Base-by-base conservation (phyloP, 2,797 vertebrate genomes). In the Xyrichtys novacula region DNA sequence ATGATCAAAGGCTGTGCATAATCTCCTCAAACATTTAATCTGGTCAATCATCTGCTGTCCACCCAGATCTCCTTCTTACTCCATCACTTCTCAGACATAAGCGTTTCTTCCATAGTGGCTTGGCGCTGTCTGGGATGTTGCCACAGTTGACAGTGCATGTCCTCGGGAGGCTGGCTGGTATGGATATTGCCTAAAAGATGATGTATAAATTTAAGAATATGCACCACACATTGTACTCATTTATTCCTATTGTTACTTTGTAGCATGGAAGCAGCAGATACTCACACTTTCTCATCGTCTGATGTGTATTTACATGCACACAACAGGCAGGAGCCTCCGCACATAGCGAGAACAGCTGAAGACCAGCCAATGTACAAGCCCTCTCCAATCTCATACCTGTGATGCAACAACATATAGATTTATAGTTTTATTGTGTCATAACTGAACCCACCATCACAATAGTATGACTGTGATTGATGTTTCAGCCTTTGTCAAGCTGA, bases 351-450 rank as follows among this genome's bases (percentile, higher is more conserved):
- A 12, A 84, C 78, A 0, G 90, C 94, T 14, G 95, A 96, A 5
- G 93, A 90, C 96, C 96, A 97, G 65, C 96, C 96, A 16, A 97
- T 91, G 43, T 97, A 97, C 65, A 97, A 89, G 8, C 92, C 95
- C 1, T 95, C 85, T 32, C 96, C 96, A 2, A 97, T 92, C 85
- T 97, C 96, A 55, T 96, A 97, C 89, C 96, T 97, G 74, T 16
- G 8, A 73, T 1, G 19, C 5, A 65, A 29, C 11, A 20, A 44
- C 11, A 29, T 55, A 65, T 28, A 58, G 20, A 14, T 46, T 46
- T 46, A 1, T 25, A 16, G n/a, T n/a, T n/a, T n/a, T n/a, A n/a
- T n/a, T 46, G 14, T 23, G 6, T 23, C 2, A 7, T 19, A 4
- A 14, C 23, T 15, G 10, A 14, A 34, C 14, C 11, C 32, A 34